Percentiles rank a stretch among this genome's conserved stretches.
Conservation (phyloP, 2,888 invertebrate species). For the Xylocampa areola region DNA sequence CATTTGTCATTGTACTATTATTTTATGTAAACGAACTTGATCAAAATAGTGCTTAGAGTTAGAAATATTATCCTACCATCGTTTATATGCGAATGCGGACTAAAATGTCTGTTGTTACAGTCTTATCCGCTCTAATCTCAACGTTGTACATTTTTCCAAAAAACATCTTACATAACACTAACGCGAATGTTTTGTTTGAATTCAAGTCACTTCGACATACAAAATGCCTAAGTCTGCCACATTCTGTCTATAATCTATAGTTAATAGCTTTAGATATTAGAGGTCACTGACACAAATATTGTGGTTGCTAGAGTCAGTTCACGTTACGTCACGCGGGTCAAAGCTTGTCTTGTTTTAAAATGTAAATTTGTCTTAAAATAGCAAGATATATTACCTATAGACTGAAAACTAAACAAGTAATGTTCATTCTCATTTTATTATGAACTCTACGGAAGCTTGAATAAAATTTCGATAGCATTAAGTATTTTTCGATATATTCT, state of each 20-base stretch:
- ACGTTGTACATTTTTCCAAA: slow-evolving; percentile 23
- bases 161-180: slow-evolving; percentile 40
- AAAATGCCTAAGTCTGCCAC: not conserved
- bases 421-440: not conserved
- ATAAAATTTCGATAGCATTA: too few species aligned
- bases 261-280: not conserved
- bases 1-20: too few species aligned
- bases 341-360: not conserved
- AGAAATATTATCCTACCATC: too few species aligned
- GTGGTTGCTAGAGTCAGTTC: slow-evolving; percentile 13
- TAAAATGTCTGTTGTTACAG: slow-evolving; percentile 30
- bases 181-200: not conserved
- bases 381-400: not conserved
- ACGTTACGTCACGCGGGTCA: slow-evolving; percentile 10
- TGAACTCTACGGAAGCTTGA: too few species aligned
- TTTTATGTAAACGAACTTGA: too few species aligned
- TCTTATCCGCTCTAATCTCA: slow-evolving; percentile 31
- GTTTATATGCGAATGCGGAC: slow-evolving; percentile 42
- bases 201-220: not conserved
- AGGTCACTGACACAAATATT: slow-evolving; percentile 15
- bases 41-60: too few species aligned
- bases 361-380: slow-evolving; percentile 8
- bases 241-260: not conserved
- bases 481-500: too few species aligned
- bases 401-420: not conserved